phyloP scores from a whole-genome alignment of 2,113 vertebrate species.

The Microcebus lehilahytsara region DNA sequence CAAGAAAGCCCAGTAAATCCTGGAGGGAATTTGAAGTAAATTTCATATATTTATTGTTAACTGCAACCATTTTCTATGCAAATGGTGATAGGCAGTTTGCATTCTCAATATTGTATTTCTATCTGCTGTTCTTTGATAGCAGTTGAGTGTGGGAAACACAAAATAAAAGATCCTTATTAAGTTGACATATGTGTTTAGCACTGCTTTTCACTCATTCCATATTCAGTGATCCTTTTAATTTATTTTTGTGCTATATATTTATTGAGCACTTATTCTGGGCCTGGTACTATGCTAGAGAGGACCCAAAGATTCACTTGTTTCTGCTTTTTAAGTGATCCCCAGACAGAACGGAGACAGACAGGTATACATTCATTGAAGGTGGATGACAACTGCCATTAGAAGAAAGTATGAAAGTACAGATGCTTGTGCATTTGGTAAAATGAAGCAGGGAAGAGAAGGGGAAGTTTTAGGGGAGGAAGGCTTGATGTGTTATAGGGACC shows the following conservation, averaged over 20 bases:
- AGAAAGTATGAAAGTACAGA: neutral
- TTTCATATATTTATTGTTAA: constrained; percentile 9
- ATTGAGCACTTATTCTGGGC: neutral
- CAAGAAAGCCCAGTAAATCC: neutral
- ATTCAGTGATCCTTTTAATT: neutral
- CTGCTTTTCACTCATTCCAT: neutral
- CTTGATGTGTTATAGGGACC: neutral
- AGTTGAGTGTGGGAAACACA: neutral
- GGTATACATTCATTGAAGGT: neutral
- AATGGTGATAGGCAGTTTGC: neutral
- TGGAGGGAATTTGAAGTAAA: neutral
- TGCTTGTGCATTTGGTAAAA: neutral
- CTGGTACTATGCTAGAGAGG: neutral
- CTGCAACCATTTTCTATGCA: neutral
- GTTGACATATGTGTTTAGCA: neutral
- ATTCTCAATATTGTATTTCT: neutral
- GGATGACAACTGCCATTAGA: neutral
- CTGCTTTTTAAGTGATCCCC: neutral
- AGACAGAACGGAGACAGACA: neutral
- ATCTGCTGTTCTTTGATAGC: neutral
- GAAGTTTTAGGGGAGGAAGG: neutral
- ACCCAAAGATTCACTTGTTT: neutral
- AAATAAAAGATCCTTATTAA: neutral
- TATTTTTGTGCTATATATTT: neutral
- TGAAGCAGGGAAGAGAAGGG: neutral